Evolutionary conservation across 2,113 vertebrate species (phyloP).

Genomic region (Solenodon paradoxus): DNA sequence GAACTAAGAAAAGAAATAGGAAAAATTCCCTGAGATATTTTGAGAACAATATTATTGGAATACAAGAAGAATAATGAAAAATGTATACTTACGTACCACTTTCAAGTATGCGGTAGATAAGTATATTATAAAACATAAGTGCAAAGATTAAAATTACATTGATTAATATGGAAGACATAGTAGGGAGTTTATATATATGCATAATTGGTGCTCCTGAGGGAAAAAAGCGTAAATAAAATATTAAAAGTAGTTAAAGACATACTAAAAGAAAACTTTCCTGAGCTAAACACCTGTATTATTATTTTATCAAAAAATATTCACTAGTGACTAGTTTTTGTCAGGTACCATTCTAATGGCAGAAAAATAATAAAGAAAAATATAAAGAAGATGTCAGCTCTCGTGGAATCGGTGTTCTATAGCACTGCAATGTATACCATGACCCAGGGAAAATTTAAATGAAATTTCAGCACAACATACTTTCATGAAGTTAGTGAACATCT

Average conservation of each 20-base stretch:
- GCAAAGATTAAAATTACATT: background rate
- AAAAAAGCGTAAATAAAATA: background rate
- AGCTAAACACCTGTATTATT: background rate
- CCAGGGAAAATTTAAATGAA: background rate
- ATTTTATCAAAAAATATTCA: background rate
- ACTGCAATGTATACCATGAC: background rate
- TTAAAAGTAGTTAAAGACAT: conserved; percentile 28
- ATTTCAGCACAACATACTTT: background rate
- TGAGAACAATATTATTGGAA: background rate
- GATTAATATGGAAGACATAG: background rate
- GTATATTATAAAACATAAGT: background rate
- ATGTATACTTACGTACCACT: too few species aligned
- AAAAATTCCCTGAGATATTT: conserved; percentile 2
- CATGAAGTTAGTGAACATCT: background rate
- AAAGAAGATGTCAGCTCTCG: background rate
- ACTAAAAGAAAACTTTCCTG: conserved; percentile 37
- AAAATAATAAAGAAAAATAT: background rate
- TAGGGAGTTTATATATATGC: background rate
- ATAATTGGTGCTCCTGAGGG: background rate
- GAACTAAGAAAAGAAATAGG: background rate
- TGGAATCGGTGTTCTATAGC: background rate
- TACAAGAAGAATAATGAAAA: background rate
- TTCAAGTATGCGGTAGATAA: background rate
- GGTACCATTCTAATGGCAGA: background rate
- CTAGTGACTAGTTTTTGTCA: background rate